Evolutionary conservation across 2,888 invertebrate genomes (phyloP).

Genomic region (Tridacna gigas): DNA sequence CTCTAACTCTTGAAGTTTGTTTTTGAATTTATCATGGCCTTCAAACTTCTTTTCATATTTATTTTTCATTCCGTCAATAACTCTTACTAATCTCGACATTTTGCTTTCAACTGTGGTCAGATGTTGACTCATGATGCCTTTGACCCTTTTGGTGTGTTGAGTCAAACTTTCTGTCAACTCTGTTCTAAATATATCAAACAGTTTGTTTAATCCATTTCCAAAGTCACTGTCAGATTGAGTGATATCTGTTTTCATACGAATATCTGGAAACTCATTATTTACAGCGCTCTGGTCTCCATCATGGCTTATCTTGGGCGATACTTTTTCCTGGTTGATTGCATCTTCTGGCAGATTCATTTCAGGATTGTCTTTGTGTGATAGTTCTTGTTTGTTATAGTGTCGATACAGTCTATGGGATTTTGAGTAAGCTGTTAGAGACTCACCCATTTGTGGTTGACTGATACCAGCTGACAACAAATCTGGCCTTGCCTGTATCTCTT

Average conservation of each 20-base stretch:
- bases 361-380: neutral
- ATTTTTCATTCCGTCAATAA: constrained; percentile 35
- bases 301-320: neutral
- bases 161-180: constrained; percentile 28
- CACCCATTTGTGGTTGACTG: neutral
- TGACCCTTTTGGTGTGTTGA: constrained; percentile 35
- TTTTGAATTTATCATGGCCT: constrained; percentile 4
- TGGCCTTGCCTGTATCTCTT: neutral
- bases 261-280: constrained; percentile 48
- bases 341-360: neutral
- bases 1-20: constrained; percentile 41
- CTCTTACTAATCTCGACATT: constrained; percentile 32
- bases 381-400: constrained; percentile 5
- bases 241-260: constrained; percentile 21
- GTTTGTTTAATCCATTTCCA: constrained; percentile 32
- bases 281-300: constrained; percentile 28
- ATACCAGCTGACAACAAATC: neutral
- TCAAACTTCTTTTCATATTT: constrained; percentile 40
- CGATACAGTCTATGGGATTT: constrained; percentile 15
- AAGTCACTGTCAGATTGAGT: constrained; percentile 34
- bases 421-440: neutral
- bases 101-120: constrained; percentile 22
- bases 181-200: constrained; percentile 31
- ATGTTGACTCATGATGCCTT: constrained; percentile 23
- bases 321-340: neutral